Evolutionary conservation across 1,140 invertebrate species (phyloP).

Genomic region (Calephelis nemesis): DNA sequence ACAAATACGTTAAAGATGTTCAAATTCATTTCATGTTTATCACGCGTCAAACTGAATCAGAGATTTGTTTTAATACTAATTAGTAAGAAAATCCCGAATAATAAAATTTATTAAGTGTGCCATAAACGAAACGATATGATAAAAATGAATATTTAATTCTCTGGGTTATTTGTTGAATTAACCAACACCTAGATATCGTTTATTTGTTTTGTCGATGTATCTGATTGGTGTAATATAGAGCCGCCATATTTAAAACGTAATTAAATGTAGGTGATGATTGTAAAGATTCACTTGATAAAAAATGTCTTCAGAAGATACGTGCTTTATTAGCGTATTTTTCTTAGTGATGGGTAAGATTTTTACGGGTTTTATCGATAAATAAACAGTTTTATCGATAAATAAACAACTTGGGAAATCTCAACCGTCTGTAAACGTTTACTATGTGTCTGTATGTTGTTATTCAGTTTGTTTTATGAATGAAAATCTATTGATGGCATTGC

Average conservation of each 20-base stretch:
- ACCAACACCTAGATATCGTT: constrained; percentile 17
- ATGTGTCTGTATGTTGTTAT: too few species aligned
- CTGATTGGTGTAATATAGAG: constrained; percentile 26
- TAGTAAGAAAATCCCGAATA: not conserved
- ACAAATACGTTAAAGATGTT: too few species aligned
- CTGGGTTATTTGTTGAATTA: constrained; percentile 32
- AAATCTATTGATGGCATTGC: too few species aligned
- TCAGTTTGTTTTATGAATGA: too few species aligned
- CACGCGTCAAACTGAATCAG: not conserved
- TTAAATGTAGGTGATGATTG: constrained; percentile 1
- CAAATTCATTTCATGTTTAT: too few species aligned
- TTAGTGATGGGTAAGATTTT: too few species aligned
- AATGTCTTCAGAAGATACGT: not conserved
- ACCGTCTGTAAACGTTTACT: too few species aligned
- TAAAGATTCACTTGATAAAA: constrained; percentile 11
- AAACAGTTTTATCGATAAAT: too few species aligned
- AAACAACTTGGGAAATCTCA: too few species aligned
- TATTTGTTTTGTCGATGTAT: constrained; percentile 11
- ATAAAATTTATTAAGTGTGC: constrained; percentile 4
- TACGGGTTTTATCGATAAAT: too few species aligned
- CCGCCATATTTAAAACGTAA: constrained; percentile 20
- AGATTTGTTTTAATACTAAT: not conserved
- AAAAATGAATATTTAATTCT: constrained; percentile 12
- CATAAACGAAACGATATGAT: not conserved
- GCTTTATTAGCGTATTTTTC: not conserved